Evolutionary conservation across 1,140 invertebrate genomes (phyloP).

Genomic region (Drosophila dunni): DNA sequence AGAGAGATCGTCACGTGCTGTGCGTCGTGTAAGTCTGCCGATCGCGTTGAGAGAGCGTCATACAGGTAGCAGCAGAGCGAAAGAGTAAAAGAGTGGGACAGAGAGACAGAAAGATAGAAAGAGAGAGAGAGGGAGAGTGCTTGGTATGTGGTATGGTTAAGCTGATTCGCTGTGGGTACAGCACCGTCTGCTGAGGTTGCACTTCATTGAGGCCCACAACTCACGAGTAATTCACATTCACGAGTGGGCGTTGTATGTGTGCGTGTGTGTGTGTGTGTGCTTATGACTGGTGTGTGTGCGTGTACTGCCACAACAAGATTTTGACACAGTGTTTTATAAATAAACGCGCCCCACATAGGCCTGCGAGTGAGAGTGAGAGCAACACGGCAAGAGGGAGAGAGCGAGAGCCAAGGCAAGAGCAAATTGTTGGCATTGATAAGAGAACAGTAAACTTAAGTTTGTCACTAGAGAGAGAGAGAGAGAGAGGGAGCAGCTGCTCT

Average conservation of each 20-base stretch:
- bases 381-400: neutral
- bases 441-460: conserved; percentile 7
- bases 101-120: neutral
- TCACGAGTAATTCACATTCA: conserved; percentile 54
- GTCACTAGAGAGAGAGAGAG: neutral
- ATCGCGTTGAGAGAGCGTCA: neutral
- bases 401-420: conserved; percentile 2
- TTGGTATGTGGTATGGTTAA: conserved; percentile 12
- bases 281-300: conserved; percentile 26
- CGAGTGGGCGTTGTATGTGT: conserved; percentile 59
- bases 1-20: conserved; percentile 44
- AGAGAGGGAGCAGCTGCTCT: neutral
- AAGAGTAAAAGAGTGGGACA: neutral
- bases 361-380: neutral
- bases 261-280: conserved; percentile 8
- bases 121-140: neutral
- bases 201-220: conserved; percentile 53
- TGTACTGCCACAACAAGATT: conserved; percentile 68
- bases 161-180: conserved; percentile 49
- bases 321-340: conserved; percentile 82
- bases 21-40: conserved; percentile 17
- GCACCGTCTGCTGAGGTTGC: conserved; percentile 65
- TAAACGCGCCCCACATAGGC: conserved; percentile 77
- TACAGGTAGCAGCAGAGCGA: conserved; percentile 5
- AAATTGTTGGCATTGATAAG: conserved; percentile 27